These are phyloP conservation scores for Eledona agricola DNA, from an alignment of 2,888 invertebrate species.

Conservation along the genomic window DNA sequence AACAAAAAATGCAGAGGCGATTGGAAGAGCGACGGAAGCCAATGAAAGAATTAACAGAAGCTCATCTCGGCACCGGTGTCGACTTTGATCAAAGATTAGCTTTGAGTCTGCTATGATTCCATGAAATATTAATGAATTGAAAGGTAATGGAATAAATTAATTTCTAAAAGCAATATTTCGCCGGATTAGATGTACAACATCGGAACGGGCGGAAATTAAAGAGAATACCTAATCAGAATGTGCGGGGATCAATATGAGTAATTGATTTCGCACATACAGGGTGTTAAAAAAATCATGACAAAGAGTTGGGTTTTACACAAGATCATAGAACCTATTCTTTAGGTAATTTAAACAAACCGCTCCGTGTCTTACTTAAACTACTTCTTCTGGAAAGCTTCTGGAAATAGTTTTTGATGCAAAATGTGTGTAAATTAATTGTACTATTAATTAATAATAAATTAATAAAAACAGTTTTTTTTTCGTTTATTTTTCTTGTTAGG, in stretches of 20 bases:
- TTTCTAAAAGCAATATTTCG: slow-evolving; percentile 66
- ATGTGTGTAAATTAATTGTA: too few relatives aligned
- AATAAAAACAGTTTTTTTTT: too few relatives aligned
- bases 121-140: slow-evolving; percentile 66
- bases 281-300: too few relatives aligned
- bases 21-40: slow-evolving; percentile 46
- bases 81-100: slow-evolving; percentile 62
- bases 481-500: too few relatives aligned
- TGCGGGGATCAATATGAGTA: slow-evolving; percentile 56
- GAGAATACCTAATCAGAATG: slow-evolving; percentile 64
- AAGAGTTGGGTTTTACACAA: too few relatives aligned
- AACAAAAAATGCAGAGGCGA: slow-evolving; percentile 50
- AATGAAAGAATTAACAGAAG: slow-evolving; percentile 53
- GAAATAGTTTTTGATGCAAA: too few relatives aligned
- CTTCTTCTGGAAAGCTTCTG: too few relatives aligned
- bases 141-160: slow-evolving; percentile 67
- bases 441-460: too few relatives aligned
- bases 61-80: slow-evolving; percentile 49
- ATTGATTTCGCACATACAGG: slow-evolving; percentile 55
- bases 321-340: too few relatives aligned
- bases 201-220: slow-evolving; percentile 63
- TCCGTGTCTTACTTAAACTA: too few relatives aligned
- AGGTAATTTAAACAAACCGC: too few relatives aligned
- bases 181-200: slow-evolving; percentile 56
- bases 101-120: slow-evolving; percentile 62